Conservation (phyloP, 1,140 invertebrate genomes). For the Akabosia matsudoensis region DNA sequence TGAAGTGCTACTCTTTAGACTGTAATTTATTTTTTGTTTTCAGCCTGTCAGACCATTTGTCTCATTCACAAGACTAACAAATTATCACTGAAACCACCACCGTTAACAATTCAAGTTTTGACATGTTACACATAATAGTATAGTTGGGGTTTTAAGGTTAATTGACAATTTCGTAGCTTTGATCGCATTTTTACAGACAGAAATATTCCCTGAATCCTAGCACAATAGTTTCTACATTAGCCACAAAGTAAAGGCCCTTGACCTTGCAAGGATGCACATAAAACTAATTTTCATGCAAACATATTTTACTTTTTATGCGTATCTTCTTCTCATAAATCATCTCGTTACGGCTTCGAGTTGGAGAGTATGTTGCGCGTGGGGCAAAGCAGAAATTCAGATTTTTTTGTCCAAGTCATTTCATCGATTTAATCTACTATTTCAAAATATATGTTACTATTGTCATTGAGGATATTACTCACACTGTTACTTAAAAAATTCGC, state of each 20-base stretch:
- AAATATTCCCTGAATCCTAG: not conserved
- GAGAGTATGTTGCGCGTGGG: too few relatives aligned
- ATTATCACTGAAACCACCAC: not conserved
- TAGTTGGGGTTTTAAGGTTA: not conserved
- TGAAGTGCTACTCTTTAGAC: not conserved
- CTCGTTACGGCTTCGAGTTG: not conserved
- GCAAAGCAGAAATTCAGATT: too few relatives aligned
- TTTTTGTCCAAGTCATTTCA: too few relatives aligned
- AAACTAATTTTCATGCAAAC: slow-evolving; percentile 9
- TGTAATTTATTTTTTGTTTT: slow-evolving; percentile 15
- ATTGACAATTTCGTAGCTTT: not conserved
- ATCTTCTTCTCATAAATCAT: slow-evolving; percentile 11
- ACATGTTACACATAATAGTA: not conserved
- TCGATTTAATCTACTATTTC: too few relatives aligned
- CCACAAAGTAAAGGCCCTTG: slow-evolving; percentile 8
- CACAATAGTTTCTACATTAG: not conserved
- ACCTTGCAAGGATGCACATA: slow-evolving; percentile 16
- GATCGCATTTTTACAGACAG: not conserved
- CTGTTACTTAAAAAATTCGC: too few relatives aligned
- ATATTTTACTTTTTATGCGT: not conserved
- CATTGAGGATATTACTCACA: too few relatives aligned
- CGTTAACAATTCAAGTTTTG: not conserved
- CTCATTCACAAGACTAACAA: not conserved
- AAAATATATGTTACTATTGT: too few relatives aligned
- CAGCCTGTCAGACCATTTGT: not conserved